Percentiles rank a stretch among this genome's conserved stretches.
Evolutionary conservation across 2,797 vertebrate genomes (phyloP).

Genomic region (Ptychobarbus kaznakovi): DNA sequence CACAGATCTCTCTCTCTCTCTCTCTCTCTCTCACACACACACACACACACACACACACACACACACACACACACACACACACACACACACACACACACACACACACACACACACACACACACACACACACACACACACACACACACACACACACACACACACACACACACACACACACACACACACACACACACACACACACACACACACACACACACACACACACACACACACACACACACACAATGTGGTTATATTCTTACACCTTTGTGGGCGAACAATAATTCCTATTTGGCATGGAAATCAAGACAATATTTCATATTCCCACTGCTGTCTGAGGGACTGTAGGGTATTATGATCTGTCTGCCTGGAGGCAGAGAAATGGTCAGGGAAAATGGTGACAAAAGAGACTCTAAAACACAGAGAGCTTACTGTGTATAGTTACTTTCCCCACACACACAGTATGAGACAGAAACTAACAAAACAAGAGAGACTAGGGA

Average conservation of each 20-base stretch:
- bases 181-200: not conserved
- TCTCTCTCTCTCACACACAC: no score
- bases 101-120: not conserved
- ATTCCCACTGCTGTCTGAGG: conserved; percentile 41
- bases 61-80: not conserved
- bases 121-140: not conserved
- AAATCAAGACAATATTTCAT: conserved; percentile 23
- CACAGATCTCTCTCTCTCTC: conserved; percentile 3
- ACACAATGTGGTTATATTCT: conserved; percentile 22
- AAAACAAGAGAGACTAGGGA: conserved; percentile 32
- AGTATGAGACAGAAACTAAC: conserved; percentile 52
- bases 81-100: not conserved
- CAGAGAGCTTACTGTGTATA: conserved; percentile 58
- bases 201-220: not conserved
- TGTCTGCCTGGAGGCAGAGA: conserved; percentile 53
- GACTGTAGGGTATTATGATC: conserved; percentile 48
- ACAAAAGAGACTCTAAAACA: conserved; percentile 54
- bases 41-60: not conserved
- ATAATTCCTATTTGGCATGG: conserved; percentile 33
- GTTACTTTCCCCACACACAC: conserved; percentile 48
- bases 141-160: not conserved
- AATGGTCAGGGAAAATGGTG: conserved; percentile 50
- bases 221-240: not conserved
- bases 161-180: not conserved
- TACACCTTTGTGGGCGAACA: conserved; percentile 42